Conservation (phyloP, 2,888 invertebrate genomes). For the Beris chalybata region DNA sequence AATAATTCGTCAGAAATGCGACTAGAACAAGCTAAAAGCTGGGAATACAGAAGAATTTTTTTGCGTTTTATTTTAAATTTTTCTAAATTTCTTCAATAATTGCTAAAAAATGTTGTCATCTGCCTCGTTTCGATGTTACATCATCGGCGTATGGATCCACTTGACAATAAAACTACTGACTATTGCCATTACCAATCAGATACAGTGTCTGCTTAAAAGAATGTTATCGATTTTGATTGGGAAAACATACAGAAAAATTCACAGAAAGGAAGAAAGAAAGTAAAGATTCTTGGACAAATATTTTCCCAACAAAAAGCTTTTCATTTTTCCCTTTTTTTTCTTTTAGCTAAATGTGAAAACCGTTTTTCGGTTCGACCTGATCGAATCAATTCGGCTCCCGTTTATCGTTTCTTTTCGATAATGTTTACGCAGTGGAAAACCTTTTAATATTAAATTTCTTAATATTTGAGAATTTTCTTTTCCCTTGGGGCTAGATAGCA, state of each 20-base stretch:
- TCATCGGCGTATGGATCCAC: too few relatives aligned
- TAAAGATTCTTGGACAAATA: slow-evolving; percentile 18
- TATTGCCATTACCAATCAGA: too few relatives aligned
- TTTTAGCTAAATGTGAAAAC: background rate
- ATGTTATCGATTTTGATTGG: slow-evolving; percentile 12
- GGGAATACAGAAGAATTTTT: too few relatives aligned
- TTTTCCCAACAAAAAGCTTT: slow-evolving; percentile 19
- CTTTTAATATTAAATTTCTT: slow-evolving; percentile 23
- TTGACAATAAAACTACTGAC: too few relatives aligned
- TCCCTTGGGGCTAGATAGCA: background rate
- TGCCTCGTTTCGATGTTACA: too few relatives aligned
- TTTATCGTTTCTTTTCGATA: background rate
- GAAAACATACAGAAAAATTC: background rate
- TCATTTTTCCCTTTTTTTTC: background rate
- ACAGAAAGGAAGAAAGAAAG: background rate
- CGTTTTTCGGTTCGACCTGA: background rate
- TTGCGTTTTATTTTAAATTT: too few relatives aligned
- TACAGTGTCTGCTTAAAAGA: too few relatives aligned
- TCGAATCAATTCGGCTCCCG: slow-evolving; percentile 1
- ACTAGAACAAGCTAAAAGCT: too few relatives aligned
- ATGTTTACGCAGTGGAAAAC: background rate
- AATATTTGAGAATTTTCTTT: slow-evolving; percentile 10
- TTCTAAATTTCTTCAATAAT: too few relatives aligned
- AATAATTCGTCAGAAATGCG: too few relatives aligned
- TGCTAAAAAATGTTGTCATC: too few relatives aligned